Conservation (phyloP, 64 coral and sea anemone species). For the Hydrozoanthus tunicans region DNA sequence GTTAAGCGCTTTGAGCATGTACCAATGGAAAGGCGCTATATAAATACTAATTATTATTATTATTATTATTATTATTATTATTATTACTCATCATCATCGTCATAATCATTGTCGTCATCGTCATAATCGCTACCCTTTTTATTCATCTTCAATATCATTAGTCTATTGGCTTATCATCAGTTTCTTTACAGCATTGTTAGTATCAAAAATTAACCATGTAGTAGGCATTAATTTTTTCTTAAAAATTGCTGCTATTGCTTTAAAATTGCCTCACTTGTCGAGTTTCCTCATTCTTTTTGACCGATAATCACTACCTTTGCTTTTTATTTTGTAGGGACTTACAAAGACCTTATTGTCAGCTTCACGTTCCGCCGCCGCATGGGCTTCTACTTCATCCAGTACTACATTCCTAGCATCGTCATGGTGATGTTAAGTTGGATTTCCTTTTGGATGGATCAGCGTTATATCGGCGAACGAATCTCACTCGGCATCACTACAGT, state of each 20-base stretch:
- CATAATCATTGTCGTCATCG: neutral
- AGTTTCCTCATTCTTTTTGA: neutral
- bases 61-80: neutral
- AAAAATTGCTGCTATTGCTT: neutral
- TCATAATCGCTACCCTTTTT: neutral
- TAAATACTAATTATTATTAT: too few relatives aligned
- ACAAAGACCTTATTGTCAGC: conserved; percentile 77
- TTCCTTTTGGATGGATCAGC: conserved; percentile 94
- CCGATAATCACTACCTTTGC: neutral
- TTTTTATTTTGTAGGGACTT: conserved; percentile 54
- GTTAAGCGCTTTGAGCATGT: too few relatives aligned
- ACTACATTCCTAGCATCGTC: conserved; percentile 88
- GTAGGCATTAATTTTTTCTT: too few relatives aligned
- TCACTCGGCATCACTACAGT: conserved; percentile 90
- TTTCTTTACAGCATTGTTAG: neutral
- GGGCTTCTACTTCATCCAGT: conserved; percentile 90
- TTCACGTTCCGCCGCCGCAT: conserved; percentile 90
- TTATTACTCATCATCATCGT: neutral
- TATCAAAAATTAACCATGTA: neutral
- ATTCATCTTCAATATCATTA: too few relatives aligned
- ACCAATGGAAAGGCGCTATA: too few relatives aligned
- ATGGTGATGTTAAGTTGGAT: conserved; percentile 93
- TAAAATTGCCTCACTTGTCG: neutral
- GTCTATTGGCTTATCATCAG: neutral
- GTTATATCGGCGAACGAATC: conserved; percentile 86